phyloP scores from a whole-genome alignment of 2,888 invertebrate genomes.

The Nipponacmea schrenckii region DNA sequence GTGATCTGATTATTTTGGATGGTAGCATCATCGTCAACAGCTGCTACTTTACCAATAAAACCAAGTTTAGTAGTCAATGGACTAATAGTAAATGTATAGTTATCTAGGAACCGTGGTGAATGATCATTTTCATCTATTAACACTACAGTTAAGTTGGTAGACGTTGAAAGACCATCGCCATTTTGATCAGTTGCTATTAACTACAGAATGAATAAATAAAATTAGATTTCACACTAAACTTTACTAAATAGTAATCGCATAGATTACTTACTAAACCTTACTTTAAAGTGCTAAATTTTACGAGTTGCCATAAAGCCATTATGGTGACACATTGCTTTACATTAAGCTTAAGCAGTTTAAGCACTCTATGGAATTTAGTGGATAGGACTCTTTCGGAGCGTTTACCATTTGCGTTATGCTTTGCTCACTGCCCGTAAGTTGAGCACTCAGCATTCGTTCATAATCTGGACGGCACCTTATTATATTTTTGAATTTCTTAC shows the following conservation, averaged over 20 bases:
- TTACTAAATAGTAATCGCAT: neutral
- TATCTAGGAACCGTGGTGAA: constrained; percentile 23
- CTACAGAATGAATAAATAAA: constrained; percentile 13
- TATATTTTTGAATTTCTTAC: no score
- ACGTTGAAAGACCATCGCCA: constrained; percentile 26
- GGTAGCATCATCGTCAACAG: constrained; percentile 19
- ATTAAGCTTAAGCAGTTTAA: no score
- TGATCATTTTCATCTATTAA: constrained; percentile 34
- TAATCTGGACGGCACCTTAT: no score
- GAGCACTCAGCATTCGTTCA: no score
- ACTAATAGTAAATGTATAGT: constrained; percentile 11
- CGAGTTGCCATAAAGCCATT: no score
- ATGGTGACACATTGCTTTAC: no score
- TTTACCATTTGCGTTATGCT: no score
- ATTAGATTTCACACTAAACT: neutral
- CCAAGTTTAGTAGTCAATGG: neutral
- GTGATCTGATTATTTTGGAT: constrained; percentile 20
- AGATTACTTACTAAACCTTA: no score
- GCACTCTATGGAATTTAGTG: no score
- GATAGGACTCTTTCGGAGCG: no score
- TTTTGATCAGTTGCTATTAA: constrained; percentile 32
- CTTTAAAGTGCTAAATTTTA: no score
- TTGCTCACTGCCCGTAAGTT: no score
- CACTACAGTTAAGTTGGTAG: constrained; percentile 24
- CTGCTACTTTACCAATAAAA: constrained; percentile 18